Base-by-base conservation (phyloP, 2,888 invertebrate species). In the Uloborus plumipes region DNA sequence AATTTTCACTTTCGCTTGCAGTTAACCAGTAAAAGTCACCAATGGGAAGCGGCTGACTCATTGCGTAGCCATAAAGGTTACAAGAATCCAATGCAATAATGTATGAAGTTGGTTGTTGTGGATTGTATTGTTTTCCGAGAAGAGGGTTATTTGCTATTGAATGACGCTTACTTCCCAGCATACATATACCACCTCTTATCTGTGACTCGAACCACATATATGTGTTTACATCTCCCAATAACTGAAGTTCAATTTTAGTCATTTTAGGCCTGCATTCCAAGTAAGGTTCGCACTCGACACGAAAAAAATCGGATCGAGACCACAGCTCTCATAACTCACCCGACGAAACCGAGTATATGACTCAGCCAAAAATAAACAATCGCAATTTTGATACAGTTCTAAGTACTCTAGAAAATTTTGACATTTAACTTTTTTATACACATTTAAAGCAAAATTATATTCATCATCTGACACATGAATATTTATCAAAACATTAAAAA, bases 251-350 rank as follows among this genome's bases (percentile, higher is more conserved):
- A 47, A 86, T 84, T 61, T 79, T 75, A 22, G 87, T 86, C 18
- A 78, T 84, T 83, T 87, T 87, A 88, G 26, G 79, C 79, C 85
- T n/a, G 87, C 87, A 85, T 86, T 86, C 87, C 87, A 88, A 51
- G 87, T 85, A 31, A 88, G 83, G n/a, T 59, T 31, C 22, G 75
- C 26, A 11, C 47, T 18, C 14, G 74, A 39, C 47, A 47, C 39
- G 20, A 65, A 74, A 74, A 53, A 39, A 2, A 58, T 0, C 18
- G 74, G 55, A 18, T 74, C 74, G 7, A 74, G 22, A n/a, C 39
- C 59, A 31, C 49, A 76, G 15, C 31, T 59, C 18, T 61, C 31
- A 18, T 61, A n/a, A 26, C 13, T 16, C 11, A 59, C 49, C 14
- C 20, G 11, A 6, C 75, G 18, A 39, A 75, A 75, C 49, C 49